These are phyloP conservation scores for Cremastobaeus sp. DNA, from an alignment of 2,888 invertebrate species.

Conservation along the genomic window DNA sequence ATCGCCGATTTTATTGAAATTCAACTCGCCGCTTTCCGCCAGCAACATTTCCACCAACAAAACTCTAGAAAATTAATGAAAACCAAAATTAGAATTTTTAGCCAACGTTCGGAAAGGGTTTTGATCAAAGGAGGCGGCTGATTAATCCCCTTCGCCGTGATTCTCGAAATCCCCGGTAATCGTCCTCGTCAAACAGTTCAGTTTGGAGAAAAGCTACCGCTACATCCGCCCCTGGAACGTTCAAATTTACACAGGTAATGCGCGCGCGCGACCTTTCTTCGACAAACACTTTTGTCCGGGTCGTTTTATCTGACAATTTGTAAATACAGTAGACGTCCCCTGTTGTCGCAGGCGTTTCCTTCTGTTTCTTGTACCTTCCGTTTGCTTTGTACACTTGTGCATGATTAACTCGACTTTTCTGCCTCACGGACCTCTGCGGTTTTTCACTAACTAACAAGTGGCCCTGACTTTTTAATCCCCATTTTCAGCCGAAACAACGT, in stretches of 20 bases:
- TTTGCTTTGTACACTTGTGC: slow-evolving; percentile 46
- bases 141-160: no score
- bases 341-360: slow-evolving; percentile 54
- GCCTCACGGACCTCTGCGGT: slow-evolving; percentile 24
- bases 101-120: no score
- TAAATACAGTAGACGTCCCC: slow-evolving; percentile 52
- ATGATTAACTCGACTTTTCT: slow-evolving; percentile 29
- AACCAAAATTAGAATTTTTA: no score
- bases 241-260: slow-evolving; percentile 53
- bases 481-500: no score
- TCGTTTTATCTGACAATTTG: slow-evolving; percentile 54
- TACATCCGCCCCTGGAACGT: slow-evolving; percentile 32
- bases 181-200: background rate
- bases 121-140: no score
- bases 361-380: slow-evolving; percentile 48
- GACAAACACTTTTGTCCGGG: slow-evolving; percentile 39
- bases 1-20: no score
- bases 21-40: no score
- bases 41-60: no score
- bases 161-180: slow-evolving; percentile 1
- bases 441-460: no score
- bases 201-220: background rate
- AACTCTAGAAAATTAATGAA: no score
- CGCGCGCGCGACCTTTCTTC: slow-evolving; percentile 41
- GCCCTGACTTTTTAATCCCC: no score